Conservation (phyloP, 2,888 invertebrate species). For the Lissonota sp. region DNA sequence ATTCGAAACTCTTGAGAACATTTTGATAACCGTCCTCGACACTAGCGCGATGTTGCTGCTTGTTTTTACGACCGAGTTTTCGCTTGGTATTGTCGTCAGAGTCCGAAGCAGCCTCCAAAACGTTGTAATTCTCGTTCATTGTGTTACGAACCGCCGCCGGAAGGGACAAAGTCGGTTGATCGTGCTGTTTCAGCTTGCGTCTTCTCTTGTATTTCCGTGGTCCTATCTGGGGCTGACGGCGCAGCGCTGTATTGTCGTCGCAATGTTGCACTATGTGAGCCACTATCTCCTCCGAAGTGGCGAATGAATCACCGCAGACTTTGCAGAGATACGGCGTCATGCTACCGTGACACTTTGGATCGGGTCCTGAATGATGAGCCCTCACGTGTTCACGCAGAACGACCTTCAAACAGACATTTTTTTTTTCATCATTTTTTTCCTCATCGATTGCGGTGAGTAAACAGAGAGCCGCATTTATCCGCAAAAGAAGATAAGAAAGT, state of each 20-base stretch:
- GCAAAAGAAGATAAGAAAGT: constrained; percentile 10
- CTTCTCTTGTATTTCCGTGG: constrained; percentile 93
- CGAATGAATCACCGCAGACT: constrained; percentile 90
- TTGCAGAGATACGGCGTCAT: constrained; percentile 90
- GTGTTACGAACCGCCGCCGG: constrained; percentile 34
- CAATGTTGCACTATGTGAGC: constrained; percentile 94
- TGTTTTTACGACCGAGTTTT: constrained; percentile 80
- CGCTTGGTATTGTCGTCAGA: constrained; percentile 82
- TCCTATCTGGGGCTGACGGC: constrained; percentile 91
- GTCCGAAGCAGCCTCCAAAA: constrained; percentile 77
- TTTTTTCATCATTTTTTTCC: not conserved
- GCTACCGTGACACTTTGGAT: constrained; percentile 87
- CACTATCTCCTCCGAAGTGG: constrained; percentile 90
- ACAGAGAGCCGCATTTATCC: not conserved
- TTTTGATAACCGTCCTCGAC: constrained; percentile 81
- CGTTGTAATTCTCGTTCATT: constrained; percentile 76
- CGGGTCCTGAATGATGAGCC: constrained; percentile 93
- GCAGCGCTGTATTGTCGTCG: constrained; percentile 93
- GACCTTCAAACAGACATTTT: constrained; percentile 83
- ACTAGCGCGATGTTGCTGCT: constrained; percentile 76
- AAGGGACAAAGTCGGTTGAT: constrained; percentile 73
- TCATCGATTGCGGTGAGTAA: not conserved
- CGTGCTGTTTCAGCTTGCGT: constrained; percentile 89
- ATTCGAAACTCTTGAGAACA: constrained; percentile 81
- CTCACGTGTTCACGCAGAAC: constrained; percentile 93